Evolutionary conservation across 2,797 vertebrate genomes (phyloP), one percentile per base, ranked within the genome.

Genomic region (Rhinella marina): DNA sequence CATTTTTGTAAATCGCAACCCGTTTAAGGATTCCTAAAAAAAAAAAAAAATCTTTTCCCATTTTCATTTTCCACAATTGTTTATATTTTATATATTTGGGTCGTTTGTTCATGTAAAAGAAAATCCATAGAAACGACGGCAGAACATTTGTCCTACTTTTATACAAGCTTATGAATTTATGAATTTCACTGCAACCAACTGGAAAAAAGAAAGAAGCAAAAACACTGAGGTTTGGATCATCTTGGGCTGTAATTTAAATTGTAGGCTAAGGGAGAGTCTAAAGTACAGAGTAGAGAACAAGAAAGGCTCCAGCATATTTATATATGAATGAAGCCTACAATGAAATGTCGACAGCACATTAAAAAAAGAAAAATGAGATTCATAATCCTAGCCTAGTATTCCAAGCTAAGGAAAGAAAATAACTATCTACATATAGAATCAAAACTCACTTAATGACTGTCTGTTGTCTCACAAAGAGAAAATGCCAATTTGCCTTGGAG

Each of bases 401-500:
- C 68, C 84, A 86, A 75, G 27, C 27, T 68, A 87, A 29, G 54
- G 61, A 82, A 86, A 83, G 73, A 79, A 89, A 79, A 86, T 79
- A 86, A 66, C 75, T 64, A 87, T 89, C 88, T 89, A 86, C 83
- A 84, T 89, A 68, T 86, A 68, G 81, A 87, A 87, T 89, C 88
- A 89, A 80, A 89, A 79, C 75, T 89, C 81, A 84, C 81, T 89
- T 86, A 89, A 86, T 89, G 88, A 83, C 85, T 86, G 85, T 89
- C 85, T 86, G 62, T 87, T 89, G 85, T 86, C 81, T 83, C 82
- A 79, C 84, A 83, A 83, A 75, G 78, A 32, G 73, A 87, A 86
- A 89, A 89, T 73, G 85, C 85, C 88, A 86, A 86, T 89, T 89
- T 89, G 88, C 88, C 88, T 89, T 25, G 85, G 81, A 89, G 82